Evolutionary conservation across 1,140 invertebrate species (phyloP).

Genomic region (Chrysoperla carnea): DNA sequence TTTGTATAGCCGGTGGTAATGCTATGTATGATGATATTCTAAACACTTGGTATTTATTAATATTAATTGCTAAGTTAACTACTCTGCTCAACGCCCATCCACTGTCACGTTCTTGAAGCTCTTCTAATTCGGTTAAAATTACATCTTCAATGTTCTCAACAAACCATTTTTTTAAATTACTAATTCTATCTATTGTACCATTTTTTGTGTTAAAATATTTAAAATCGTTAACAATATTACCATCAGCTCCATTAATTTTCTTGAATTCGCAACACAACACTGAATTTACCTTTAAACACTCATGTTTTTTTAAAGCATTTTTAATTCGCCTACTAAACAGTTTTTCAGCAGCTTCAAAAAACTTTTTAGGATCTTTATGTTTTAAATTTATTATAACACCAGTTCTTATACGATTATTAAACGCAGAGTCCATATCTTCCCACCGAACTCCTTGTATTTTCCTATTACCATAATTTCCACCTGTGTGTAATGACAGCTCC

Average conservation of each 20-base stretch:
- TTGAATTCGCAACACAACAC: slow-evolving; percentile 5
- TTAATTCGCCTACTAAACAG: slow-evolving; percentile 1
- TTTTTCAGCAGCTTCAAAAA: slow-evolving; percentile 7
- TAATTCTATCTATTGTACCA: too few species aligned
- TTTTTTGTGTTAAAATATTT: slow-evolving; percentile 7
- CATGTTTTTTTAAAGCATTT: neutral
- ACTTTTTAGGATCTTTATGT: slow-evolving; percentile 6
- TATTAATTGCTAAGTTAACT: slow-evolving; percentile 9
- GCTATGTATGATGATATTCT: slow-evolving; percentile 10
- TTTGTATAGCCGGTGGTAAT: slow-evolving; percentile 11
- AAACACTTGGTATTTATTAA: slow-evolving; percentile 11
- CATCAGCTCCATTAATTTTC: slow-evolving; percentile 1
- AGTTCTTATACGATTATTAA: slow-evolving; percentile 5
- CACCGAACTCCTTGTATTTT: neutral
- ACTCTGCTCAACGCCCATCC: slow-evolving; percentile 17
- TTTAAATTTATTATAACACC: slow-evolving; percentile 6
- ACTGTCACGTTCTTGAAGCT: slow-evolving; percentile 16
- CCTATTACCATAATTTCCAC: too few species aligned
- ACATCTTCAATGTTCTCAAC: neutral
- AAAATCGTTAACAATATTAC: slow-evolving; percentile 3
- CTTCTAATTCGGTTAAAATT: slow-evolving; percentile 9
- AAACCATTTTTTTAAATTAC: slow-evolving; percentile 6
- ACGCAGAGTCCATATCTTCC: slow-evolving; percentile 2
- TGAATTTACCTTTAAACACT: slow-evolving; percentile 4
- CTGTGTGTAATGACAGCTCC: too few species aligned